A percentile compares a stretch with the other conserved stretches of the same genome.
phyloP scores from a whole-genome alignment of 2,113 vertebrate genomes.

The Xiphophorus hellerii region DNA sequence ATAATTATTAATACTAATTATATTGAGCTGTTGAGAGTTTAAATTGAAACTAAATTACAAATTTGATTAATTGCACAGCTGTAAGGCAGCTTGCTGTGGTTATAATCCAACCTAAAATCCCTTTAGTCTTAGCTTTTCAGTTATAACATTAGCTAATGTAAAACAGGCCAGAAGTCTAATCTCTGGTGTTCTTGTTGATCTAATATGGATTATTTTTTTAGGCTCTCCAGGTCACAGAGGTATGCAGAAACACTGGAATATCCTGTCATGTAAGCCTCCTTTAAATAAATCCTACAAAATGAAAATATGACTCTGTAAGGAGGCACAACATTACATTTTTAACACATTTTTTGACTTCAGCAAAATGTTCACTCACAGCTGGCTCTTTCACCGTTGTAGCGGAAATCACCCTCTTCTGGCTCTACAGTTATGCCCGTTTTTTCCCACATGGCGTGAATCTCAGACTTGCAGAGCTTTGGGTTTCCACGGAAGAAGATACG shows the following conservation, averaged over 20 bases:
- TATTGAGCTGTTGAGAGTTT: not conserved
- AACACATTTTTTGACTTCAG: not conserved
- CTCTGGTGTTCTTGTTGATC: too few species aligned
- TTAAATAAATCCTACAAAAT: not conserved
- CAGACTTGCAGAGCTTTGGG: slow-evolving; percentile 93
- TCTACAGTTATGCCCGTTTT: slow-evolving; percentile 86
- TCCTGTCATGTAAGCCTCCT: not conserved
- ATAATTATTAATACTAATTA: not conserved
- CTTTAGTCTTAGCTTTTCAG: too few species aligned
- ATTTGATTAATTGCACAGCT: too few species aligned
- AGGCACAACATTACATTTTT: not conserved
- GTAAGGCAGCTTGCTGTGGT: too few species aligned
- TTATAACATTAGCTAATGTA: too few species aligned
- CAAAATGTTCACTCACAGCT: slow-evolving; percentile 87
- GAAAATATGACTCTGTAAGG: not conserved
- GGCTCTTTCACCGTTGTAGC: slow-evolving; percentile 93
- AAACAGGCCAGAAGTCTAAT: too few species aligned
- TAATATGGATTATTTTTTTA: too few species aligned
- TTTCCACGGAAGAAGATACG: slow-evolving; percentile 95
- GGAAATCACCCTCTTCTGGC: slow-evolving; percentile 88
- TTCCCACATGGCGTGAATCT: slow-evolving; percentile 95
- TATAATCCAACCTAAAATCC: too few species aligned
- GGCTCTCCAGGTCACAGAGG: not conserved
- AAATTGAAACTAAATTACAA: not conserved
- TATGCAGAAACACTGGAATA: not conserved